Conservation (phyloP, 2,797 vertebrate genomes). For the Poecilia picta region DNA sequence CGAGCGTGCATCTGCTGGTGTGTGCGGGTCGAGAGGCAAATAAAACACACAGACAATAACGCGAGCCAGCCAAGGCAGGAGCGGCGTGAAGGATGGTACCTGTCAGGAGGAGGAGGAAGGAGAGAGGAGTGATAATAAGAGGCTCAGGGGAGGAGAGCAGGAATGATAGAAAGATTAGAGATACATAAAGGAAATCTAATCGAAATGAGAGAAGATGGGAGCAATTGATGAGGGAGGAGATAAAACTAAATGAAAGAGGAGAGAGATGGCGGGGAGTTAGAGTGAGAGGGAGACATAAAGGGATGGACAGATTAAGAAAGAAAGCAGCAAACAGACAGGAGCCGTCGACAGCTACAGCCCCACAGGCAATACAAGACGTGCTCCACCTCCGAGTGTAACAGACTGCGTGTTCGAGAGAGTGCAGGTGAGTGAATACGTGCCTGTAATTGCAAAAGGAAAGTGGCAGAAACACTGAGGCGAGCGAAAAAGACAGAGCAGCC, state of each 20-base stretch:
- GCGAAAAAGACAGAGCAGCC: conserved; percentile 9
- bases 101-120: conserved; percentile 60
- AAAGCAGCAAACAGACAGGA: conserved; percentile 46
- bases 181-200: conserved; percentile 64
- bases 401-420: conserved; percentile 24
- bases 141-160: conserved; percentile 34
- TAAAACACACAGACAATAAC: conserved; percentile 18
- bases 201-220: conserved; percentile 50
- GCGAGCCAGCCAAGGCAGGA: conserved; percentile 34
- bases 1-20: background rate
- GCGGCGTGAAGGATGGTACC: conserved; percentile 70
- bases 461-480: conserved; percentile 26
- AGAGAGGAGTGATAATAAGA: conserved; percentile 61
- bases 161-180: conserved; percentile 59
- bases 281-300: conserved; percentile 36
- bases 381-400: conserved; percentile 40
- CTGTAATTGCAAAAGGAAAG: conserved; percentile 55
- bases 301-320: conserved; percentile 49
- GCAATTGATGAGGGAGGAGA: conserved; percentile 33
- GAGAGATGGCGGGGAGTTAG: conserved; percentile 22
- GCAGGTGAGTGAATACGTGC: conserved; percentile 54
- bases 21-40: conserved; percentile 10
- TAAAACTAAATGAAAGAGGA: conserved; percentile 34
- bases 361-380: conserved; percentile 57
- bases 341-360: conserved; percentile 66